Evolutionary conservation across 2,113 vertebrate genomes (phyloP).

Genomic region (Gadus macrocephalus): DNA sequence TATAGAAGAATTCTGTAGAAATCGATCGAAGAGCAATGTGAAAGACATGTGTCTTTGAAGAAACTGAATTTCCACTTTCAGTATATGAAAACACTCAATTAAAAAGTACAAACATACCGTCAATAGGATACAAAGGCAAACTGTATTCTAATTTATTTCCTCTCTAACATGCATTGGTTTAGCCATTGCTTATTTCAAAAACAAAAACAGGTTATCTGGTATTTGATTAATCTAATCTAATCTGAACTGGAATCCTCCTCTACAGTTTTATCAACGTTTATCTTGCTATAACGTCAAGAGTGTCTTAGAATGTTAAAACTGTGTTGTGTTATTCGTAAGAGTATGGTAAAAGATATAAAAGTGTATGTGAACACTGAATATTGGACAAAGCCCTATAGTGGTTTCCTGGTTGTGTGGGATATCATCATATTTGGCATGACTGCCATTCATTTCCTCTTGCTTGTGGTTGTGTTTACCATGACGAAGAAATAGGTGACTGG

Average conservation of each 20-base stretch:
- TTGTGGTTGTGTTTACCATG: constrained; percentile 48
- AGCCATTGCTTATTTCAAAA: too few species aligned
- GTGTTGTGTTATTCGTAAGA: constrained; percentile 51
- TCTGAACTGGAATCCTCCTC: not conserved
- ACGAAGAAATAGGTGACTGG: constrained; percentile 17
- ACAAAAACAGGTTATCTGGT: too few species aligned
- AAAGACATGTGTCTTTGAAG: constrained; percentile 5
- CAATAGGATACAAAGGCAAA: constrained; percentile 8
- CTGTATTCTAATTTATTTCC: too few species aligned
- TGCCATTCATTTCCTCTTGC: constrained; percentile 48
- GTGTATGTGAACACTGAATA: constrained; percentile 52
- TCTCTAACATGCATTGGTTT: too few species aligned
- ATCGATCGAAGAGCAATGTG: constrained; percentile 12
- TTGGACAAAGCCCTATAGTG: constrained; percentile 54
- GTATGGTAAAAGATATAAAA: constrained; percentile 54
- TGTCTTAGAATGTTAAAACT: constrained; percentile 46
- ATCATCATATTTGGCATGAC: constrained; percentile 48
- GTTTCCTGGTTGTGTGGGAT: constrained; percentile 48
- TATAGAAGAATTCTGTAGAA: not conserved
- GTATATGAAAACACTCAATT: not conserved
- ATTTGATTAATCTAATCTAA: too few species aligned
- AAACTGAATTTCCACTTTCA: constrained; percentile 16
- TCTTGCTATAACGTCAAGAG: constrained; percentile 40
- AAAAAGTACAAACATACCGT: constrained; percentile 8
- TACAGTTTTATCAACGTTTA: constrained; percentile 29